Evolutionary conservation across 53 echinoderm and acorn worm genomes (phyloP).

Genomic region (Echinarachnius parma): DNA sequence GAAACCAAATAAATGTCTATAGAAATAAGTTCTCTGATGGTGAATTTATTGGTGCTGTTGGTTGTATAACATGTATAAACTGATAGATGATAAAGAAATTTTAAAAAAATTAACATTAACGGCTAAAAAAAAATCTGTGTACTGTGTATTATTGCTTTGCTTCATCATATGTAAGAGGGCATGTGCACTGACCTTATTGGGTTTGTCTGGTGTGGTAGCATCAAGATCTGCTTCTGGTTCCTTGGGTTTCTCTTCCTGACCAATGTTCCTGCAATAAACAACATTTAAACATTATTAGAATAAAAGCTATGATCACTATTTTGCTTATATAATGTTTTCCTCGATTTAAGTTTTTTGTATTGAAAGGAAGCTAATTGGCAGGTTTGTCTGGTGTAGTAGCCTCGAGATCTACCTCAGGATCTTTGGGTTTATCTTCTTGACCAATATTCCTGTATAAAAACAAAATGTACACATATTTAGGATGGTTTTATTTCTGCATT

Average conservation of each 20-base stretch:
- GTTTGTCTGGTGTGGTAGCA: constrained; percentile 85
- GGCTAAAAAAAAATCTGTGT: too few relatives aligned
- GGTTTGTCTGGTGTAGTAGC: constrained; percentile 89
- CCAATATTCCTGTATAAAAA: constrained; percentile 78
- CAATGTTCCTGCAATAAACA: constrained; percentile 68
- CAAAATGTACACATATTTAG: not conserved
- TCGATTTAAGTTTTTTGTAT: too few relatives aligned
- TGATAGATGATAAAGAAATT: too few relatives aligned
- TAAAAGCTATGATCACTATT: not conserved
- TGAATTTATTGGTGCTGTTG: too few relatives aligned
- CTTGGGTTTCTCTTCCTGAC: constrained; percentile 83
- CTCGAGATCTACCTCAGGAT: constrained; percentile 72
- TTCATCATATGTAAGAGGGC: too few relatives aligned
- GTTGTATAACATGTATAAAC: too few relatives aligned
- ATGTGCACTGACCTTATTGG: constrained; percentile 67
- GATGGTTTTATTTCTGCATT: too few relatives aligned
- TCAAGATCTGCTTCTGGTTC: constrained; percentile 79
- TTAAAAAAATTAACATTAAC: too few relatives aligned
- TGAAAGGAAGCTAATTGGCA: too few relatives aligned
- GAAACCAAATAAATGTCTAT: too few relatives aligned
- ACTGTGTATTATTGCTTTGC: too few relatives aligned
- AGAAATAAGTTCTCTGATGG: too few relatives aligned
- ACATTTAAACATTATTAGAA: not conserved
- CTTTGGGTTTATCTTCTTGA: constrained; percentile 86
- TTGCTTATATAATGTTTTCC: not conserved